phyloP scores from a whole-genome alignment of 2,113 vertebrate genomes.

The Astatoreochromis straeleni region DNA sequence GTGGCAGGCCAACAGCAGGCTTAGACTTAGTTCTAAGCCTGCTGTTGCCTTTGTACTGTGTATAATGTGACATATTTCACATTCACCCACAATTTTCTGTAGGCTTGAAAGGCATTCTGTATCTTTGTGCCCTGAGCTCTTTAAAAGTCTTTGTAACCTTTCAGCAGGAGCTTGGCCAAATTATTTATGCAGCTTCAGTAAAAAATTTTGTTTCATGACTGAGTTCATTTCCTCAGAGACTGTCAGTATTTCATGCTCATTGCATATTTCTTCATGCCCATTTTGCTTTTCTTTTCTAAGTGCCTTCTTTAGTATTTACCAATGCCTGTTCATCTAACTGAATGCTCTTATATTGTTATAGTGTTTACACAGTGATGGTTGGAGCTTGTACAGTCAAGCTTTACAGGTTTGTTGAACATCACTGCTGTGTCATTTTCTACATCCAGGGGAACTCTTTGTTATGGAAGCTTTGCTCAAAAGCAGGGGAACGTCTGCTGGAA shows the following conservation, averaged over 20 bases:
- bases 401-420: not conserved
- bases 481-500: not conserved
- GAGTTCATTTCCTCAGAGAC: not conserved
- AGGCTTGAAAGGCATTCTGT: not conserved
- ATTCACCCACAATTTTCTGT: not conserved
- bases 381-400: not conserved
- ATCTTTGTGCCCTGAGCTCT: not conserved
- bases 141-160: not conserved
- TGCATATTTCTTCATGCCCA: not conserved
- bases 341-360: not conserved
- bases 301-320: not conserved
- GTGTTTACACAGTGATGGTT: not conserved
- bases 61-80: not conserved
- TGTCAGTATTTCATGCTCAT: not conserved
- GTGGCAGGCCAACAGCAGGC: not conserved
- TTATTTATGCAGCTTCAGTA: not conserved
- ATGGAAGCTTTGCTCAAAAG: not conserved
- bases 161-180: not conserved
- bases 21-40: not conserved
- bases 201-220: not conserved
- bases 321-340: fast-evolving
- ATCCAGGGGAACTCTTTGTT: not conserved
- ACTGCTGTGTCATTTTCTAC: not conserved
- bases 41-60: not conserved
- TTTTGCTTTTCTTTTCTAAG: not conserved